A percentile compares a stretch with the other conserved stretches of the same genome.
Evolutionary conservation across 2,888 invertebrate genomes (phyloP).

Genomic region (Xanthia icteritia): DNA sequence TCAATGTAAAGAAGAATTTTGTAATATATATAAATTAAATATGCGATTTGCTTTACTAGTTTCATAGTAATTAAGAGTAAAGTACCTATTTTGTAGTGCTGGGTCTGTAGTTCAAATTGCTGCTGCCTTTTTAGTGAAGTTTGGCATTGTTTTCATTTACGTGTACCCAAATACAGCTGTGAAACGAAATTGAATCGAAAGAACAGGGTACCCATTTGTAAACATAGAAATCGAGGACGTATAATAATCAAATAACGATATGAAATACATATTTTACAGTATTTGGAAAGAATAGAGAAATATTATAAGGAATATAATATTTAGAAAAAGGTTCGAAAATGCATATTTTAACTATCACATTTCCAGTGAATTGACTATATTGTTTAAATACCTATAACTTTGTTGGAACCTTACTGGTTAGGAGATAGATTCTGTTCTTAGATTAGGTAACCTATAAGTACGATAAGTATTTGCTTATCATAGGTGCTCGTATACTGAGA

Average conservation of each 20-base stretch:
- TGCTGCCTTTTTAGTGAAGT: conserved; percentile 36
- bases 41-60: conserved; percentile 14
- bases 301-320: too few species aligned
- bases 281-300: not conserved
- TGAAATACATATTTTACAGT: conserved; percentile 22
- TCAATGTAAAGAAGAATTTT: not conserved
- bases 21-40: conserved; percentile 10
- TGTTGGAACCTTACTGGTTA: not conserved
- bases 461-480: conserved; percentile 37
- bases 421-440: conserved; percentile 13
- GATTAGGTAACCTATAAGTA: conserved; percentile 25
- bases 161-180: conserved; percentile 40
- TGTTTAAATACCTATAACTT: not conserved
- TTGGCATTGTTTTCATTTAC: conserved; percentile 50
- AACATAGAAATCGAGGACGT: conserved; percentile 37
- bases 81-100: conserved; percentile 2
- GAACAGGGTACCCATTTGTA: conserved; percentile 31
- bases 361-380: not conserved
- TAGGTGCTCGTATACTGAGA: conserved; percentile 20
- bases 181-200: conserved; percentile 52
- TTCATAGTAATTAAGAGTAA: conserved; percentile 16
- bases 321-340: not conserved
- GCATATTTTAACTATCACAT: not conserved
- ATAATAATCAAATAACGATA: conserved; percentile 20
- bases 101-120: conserved; percentile 11